Base-by-base conservation (phyloP, 2,888 invertebrate genomes). In the Theretra japonica region DNA sequence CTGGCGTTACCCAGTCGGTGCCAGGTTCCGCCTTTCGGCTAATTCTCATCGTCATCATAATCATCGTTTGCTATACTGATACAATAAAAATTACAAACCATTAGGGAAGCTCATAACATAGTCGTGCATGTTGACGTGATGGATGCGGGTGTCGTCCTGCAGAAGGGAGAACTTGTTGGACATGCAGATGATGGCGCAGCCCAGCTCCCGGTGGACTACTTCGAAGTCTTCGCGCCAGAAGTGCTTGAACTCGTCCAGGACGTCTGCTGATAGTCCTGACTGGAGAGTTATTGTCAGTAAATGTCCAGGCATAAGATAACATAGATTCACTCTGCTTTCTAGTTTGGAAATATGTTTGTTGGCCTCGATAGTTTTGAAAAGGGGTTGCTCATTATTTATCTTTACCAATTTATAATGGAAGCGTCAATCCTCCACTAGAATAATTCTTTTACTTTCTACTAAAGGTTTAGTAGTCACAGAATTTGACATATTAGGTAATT, bases 161-260 rank as follows among this genome's bases (percentile, higher is more conserved):
- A 94, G 78, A 58, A 94, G 82, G 0, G 88, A 86, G 80, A 94
- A 92, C 86, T 93, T 93, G 82, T 93, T 90, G 79, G 91, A 91
- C 94, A 94, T 94, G 84, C 94, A 94, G 82, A 94, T 91, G 82
- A 94, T 87, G 73, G 94, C 93, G 73, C 94, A 94, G 80, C 94
- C 94, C 65, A 94, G 86, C 85, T 94, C 94, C 1, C 94, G 89
- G 80, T 94, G 92, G 50, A 92, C 92, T 75, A 94, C 89, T 73
- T 93, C 91, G 77, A 93, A 94, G 73, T 93, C 91, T 53, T 93
- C 93, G 73, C 89, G 86, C 94, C 94, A 94, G 84, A 93, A 94
- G 77, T 94, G 91, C 72, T 92, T 85, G 86, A 94, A 94, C 79
- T 93, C 90, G 28, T 93, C 91, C 81, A 94, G 74, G 5, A 93